A percentile compares a stretch with the other conserved stretches of the same genome.
Conservation (phyloP, 2,888 invertebrate species). For the Microplitis manilae region DNA sequence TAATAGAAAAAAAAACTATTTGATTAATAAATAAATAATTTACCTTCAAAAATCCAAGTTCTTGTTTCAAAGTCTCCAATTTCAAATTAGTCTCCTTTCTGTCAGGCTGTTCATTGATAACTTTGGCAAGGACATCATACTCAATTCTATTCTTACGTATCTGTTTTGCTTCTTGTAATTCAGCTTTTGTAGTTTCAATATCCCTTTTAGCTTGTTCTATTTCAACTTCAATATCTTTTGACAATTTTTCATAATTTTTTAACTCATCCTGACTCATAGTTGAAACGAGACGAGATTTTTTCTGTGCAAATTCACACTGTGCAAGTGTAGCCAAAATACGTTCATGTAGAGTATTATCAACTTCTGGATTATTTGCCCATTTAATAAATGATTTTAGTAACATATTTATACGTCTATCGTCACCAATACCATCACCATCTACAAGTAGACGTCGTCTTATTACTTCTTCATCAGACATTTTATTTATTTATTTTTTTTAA, state of each 20-base stretch:
- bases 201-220: conserved; percentile 86
- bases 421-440: conserved; percentile 98
- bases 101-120: conserved; percentile 92
- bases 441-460: conserved; percentile 91
- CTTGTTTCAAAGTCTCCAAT: conserved; percentile 81
- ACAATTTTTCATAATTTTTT: conserved; percentile 85
- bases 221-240: conserved; percentile 83
- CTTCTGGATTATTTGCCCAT: conserved; percentile 82
- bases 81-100: conserved; percentile 84
- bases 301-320: conserved; percentile 90
- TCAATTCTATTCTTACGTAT: conserved; percentile 92
- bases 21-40: neutral
- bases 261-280: conserved; percentile 89
- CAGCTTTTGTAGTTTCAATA: conserved; percentile 86
- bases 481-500: neutral
- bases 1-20: neutral
- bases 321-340: conserved; percentile 86
- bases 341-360: conserved; percentile 75
- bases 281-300: conserved; percentile 85
- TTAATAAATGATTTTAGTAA: conserved; percentile 87
- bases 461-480: conserved; percentile 82
- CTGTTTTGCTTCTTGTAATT: conserved; percentile 86
- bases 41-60: conserved; percentile 79
- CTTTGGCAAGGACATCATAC: conserved; percentile 93
- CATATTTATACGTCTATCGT: conserved; percentile 90